Conservation (phyloP, 2,888 invertebrate species). For the Pseudolycoriella hygida region DNA sequence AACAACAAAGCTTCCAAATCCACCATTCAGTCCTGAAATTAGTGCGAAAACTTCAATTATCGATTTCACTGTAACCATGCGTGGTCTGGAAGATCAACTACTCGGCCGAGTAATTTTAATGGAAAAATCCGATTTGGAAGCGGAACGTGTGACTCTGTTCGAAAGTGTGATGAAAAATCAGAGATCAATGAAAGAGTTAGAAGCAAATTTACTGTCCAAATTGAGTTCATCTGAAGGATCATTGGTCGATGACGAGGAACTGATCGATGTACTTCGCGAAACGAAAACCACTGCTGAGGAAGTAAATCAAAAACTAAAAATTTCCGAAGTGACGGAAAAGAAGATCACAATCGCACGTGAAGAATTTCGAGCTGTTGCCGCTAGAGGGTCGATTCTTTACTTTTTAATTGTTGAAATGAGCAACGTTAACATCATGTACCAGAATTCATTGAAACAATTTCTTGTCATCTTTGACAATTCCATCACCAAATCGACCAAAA, state of each 20-base stretch:
- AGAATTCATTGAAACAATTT: conserved; percentile 89
- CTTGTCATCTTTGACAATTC: conserved; percentile 84
- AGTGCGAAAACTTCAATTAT: conserved; percentile 94
- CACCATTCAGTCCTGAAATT: conserved; percentile 91
- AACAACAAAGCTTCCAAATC: conserved; percentile 91
- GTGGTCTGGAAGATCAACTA: conserved; percentile 87
- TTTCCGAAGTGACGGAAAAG: conserved; percentile 83
- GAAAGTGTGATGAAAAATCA: conserved; percentile 95
- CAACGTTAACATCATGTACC: conserved; percentile 92
- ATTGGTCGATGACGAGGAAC: conserved; percentile 86
- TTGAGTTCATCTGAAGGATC: conserved; percentile 87
- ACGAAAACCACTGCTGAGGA: conserved; percentile 84
- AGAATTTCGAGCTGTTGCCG: conserved; percentile 89
- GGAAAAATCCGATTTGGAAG: conserved; percentile 91
- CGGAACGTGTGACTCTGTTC: conserved; percentile 79
- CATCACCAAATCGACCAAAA: conserved; percentile 79
- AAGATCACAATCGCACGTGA: conserved; percentile 88
- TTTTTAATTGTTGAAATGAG: conserved; percentile 96
- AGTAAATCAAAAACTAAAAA: conserved; percentile 82
- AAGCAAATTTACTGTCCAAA: conserved; percentile 79
- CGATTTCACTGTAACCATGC: conserved; percentile 94
- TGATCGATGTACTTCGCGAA: conserved; percentile 75
- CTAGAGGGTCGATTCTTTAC: conserved; percentile 83
- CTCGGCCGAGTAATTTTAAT: conserved; percentile 85
- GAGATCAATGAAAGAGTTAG: conserved; percentile 86